Percentiles rank a stretch among this genome's conserved stretches.
Evolutionary conservation across 2,797 vertebrate genomes (phyloP).

Genomic region (Ceryle rudis): DNA sequence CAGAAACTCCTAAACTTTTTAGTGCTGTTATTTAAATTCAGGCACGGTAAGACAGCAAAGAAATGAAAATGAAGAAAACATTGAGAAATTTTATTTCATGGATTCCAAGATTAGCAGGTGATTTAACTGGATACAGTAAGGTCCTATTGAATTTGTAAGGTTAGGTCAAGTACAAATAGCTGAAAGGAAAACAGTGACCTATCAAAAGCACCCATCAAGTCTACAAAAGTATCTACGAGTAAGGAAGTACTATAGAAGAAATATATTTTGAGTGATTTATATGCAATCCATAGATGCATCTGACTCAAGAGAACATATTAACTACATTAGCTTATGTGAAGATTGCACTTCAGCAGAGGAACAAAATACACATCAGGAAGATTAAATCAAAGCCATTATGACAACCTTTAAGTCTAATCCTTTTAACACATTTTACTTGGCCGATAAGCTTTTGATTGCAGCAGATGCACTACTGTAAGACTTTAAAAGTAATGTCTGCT

Average conservation of each 20-base stretch:
- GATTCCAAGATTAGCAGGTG: background rate
- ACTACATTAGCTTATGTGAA: background rate
- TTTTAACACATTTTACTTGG: background rate
- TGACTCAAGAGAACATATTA: background rate
- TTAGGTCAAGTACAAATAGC: background rate
- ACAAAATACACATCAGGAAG: background rate
- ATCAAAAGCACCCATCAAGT: background rate
- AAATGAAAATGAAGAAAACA: background rate
- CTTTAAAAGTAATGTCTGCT: background rate
- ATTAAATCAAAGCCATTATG: background rate
- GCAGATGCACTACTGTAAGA: background rate
- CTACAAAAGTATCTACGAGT: background rate
- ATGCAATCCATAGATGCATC: background rate
- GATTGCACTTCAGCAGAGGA: background rate
- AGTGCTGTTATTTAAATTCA: background rate
- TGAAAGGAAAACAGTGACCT: background rate
- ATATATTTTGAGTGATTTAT: background rate
- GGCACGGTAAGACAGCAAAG: background rate
- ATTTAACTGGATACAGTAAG: background rate
- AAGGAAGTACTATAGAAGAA: background rate
- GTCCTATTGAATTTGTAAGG: background rate
- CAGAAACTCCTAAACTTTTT: background rate
- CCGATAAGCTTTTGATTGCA: background rate
- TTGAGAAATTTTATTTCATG: background rate
- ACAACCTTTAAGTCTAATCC: background rate